A percentile compares a stretch with the other conserved stretches of the same genome.
These are phyloP conservation scores for Megathymus violae DNA, from an alignment of 1,140 invertebrate genomes.

Conservation along the genomic window DNA sequence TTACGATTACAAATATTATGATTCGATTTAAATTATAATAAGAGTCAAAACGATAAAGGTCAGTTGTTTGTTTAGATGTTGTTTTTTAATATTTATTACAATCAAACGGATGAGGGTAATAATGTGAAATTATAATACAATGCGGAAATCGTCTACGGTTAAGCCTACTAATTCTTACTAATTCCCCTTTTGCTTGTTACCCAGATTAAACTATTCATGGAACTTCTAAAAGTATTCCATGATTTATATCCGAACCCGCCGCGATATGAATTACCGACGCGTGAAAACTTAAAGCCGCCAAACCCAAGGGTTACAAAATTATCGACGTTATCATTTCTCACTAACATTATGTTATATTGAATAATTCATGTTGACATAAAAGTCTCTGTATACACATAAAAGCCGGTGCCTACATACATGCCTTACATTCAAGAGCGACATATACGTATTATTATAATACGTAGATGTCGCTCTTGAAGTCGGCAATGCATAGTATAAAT, in stretches of 20 bases:
- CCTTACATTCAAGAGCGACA: too few relatives aligned
- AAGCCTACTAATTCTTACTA: slow-evolving; percentile 58
- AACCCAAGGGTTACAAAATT: not conserved
- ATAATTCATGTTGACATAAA: too few relatives aligned
- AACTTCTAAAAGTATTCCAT: slow-evolving; percentile 65
- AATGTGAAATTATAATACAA: slow-evolving; percentile 40
- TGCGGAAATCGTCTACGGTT: slow-evolving; percentile 56
- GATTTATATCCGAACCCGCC: slow-evolving; percentile 65
- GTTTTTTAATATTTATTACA: not conserved
- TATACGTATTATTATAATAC: too few relatives aligned
- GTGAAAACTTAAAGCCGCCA: slow-evolving; percentile 11
- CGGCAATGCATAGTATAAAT: too few relatives aligned
- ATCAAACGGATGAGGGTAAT: slow-evolving; percentile 7
- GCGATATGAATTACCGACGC: slow-evolving; percentile 52
- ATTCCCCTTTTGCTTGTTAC: slow-evolving; percentile 64
- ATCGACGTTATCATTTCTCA: not conserved
- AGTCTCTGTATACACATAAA: too few relatives aligned
- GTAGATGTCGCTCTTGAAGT: too few relatives aligned
- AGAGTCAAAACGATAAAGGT: too few relatives aligned
- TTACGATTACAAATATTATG: too few relatives aligned
- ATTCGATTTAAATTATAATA: too few relatives aligned
- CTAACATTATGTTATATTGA: not conserved
- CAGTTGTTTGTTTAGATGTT: too few relatives aligned
- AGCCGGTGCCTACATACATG: too few relatives aligned
- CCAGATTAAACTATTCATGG: slow-evolving; percentile 68